Evolutionary conservation across 2,113 vertebrate species (phyloP).

Genomic region (Callaeas wilsoni): DNA sequence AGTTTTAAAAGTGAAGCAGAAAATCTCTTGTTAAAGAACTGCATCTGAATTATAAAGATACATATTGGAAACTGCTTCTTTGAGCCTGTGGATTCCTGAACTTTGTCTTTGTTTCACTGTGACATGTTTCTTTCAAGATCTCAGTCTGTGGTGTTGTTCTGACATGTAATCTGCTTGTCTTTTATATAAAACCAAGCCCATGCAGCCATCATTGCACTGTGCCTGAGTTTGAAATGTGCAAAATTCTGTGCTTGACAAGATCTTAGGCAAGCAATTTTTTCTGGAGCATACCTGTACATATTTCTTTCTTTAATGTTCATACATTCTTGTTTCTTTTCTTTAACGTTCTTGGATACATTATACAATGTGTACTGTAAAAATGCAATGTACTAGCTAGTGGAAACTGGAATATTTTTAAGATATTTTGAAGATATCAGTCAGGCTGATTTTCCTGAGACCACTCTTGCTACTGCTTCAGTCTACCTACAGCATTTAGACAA

Average conservation of each 20-base stretch:
- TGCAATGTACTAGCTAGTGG: not conserved
- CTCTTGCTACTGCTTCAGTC: not conserved
- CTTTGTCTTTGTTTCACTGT: not conserved
- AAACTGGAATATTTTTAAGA: not conserved
- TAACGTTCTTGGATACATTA: not conserved
- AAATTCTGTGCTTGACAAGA: not conserved
- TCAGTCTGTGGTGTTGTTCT: not conserved
- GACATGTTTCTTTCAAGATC: not conserved
- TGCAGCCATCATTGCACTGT: not conserved
- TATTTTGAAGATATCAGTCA: not conserved
- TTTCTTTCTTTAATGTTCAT: not conserved
- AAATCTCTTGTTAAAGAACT: not conserved
- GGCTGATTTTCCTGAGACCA: not conserved
- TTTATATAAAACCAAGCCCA: not conserved
- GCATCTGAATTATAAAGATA: not conserved
- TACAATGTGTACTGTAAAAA: not conserved
- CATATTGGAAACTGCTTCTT: not conserved
- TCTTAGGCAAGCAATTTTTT: not conserved
- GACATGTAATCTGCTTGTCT: not conserved
- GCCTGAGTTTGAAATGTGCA: not conserved
- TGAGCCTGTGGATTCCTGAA: not conserved
- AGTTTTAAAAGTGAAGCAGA: not conserved
- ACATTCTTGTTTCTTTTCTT: not conserved
- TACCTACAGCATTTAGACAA: not conserved
- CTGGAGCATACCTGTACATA: not conserved